Evolutionary conservation across 2,888 invertebrate species (phyloP).

Genomic region (Seladonia tumulorum): DNA sequence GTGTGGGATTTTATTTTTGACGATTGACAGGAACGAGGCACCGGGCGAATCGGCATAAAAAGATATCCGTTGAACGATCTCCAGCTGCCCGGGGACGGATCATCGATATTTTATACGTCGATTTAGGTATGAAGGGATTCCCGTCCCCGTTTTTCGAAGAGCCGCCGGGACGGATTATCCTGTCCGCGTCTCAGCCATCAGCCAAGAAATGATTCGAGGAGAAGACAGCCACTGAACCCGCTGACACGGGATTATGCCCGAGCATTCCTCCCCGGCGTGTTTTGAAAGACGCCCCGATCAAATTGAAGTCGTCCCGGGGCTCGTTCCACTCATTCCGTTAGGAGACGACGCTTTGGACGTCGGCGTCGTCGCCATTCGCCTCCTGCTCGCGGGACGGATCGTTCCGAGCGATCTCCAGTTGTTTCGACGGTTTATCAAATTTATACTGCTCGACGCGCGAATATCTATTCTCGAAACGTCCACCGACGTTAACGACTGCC

Average conservation of each 20-base stretch:
- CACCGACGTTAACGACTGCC: not conserved
- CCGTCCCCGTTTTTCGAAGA: not conserved
- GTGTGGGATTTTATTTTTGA: not conserved
- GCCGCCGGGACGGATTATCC: conserved; percentile 16
- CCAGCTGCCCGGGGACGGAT: not conserved
- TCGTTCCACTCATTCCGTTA: not conserved
- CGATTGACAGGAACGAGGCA: not conserved
- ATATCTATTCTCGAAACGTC: not conserved
- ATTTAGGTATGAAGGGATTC: not conserved
- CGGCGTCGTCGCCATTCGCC: not conserved
- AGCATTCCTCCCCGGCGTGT: not conserved
- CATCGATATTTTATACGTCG: conserved; percentile 11
- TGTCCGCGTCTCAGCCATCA: not conserved
- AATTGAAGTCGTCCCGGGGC: not conserved
- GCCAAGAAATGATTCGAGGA: conserved; percentile 7
- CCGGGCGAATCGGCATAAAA: not conserved
- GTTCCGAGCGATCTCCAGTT: not conserved
- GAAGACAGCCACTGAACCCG: not conserved
- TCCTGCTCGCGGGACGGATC: not conserved
- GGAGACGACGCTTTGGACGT: not conserved
- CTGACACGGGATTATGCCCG: conserved; percentile 12
- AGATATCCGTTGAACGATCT: not conserved
- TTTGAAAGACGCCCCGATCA: conserved; percentile 9
- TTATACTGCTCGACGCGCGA: not conserved
- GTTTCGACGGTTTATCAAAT: not conserved